Evolutionary conservation across 2,797 vertebrate genomes (phyloP), one percentile per base, ranked within the genome.

Genomic region (Ctenopoma kingsleyae): DNA sequence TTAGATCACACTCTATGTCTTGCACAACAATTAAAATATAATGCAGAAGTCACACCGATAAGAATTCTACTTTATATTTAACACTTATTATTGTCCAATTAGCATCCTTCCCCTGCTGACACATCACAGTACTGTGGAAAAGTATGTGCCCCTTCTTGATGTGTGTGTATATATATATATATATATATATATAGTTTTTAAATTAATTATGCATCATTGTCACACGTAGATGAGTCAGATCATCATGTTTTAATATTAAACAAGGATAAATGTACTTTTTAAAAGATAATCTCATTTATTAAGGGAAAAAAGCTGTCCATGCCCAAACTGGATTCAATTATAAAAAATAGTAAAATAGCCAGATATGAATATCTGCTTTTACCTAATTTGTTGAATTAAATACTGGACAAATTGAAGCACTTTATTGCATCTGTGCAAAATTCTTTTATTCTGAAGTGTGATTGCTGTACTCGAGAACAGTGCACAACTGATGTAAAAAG

Each of bases 61-160:
- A 23, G 25, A 22, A 17, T 46, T 44, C n/a, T 22, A 27, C 25
- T 49, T 38, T 35, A 57, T 72, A 41, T 72, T 73, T n/a, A 50
- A 49, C 23, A 47, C 11, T 44, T 58, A 76, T 27, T 27, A 73
- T 71, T 55, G 60, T 75, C 49, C 48, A 67, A 60, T 74, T 51
- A 67, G 35, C 12, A 32, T 19, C 19, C 40, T 20, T 51, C n/a
- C 51, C 25, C 22, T 35, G 69, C 35, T 67, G 58, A 54, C 43
- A 62, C 20, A 43, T 43, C 17, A 43, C 43, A 44, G 27, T 7
- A 30, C 27, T 40, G 38, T 40, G 3, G 6, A 27, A 27, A 13
- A 13, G 38, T 12, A 12, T 12, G 38, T 40, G 38, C 12, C n/a
- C n/a, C n/a, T n/a, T n/a, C n/a, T n/a, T n/a, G n/a, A n/a, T n/a